Evolutionary conservation across 2,797 vertebrate genomes (phyloP).

Genomic region (Malacoctenus gilli): DNA sequence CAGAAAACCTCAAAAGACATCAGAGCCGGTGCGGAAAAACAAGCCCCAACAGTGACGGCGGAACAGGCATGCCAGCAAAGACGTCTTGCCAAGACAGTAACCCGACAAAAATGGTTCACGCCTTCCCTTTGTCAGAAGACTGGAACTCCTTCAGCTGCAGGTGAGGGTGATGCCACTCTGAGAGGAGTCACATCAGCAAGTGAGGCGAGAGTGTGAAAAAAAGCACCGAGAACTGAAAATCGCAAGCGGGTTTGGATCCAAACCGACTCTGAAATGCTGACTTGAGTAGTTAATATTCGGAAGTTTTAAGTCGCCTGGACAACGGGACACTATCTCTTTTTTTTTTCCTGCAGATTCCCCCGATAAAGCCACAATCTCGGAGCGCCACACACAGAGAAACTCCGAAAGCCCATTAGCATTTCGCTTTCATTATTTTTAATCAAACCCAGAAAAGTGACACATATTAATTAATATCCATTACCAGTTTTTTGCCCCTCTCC

Average conservation of each 20-base stretch:
- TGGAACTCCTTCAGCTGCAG: constrained; percentile 28
- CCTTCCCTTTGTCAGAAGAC: constrained; percentile 16
- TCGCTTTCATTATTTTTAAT: constrained; percentile 85
- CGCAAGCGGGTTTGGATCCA: too few species aligned
- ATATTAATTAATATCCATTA: constrained; percentile 87
- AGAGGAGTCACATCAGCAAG: constrained; percentile 5
- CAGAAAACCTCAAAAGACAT: background rate
- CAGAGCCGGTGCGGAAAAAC: constrained; percentile 13
- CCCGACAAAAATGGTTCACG: constrained; percentile 39
- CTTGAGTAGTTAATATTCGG: constrained; percentile 43
- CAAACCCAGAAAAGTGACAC: constrained; percentile 83
- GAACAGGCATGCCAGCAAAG: background rate
- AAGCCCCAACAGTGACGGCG: constrained; percentile 24
- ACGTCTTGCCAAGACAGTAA: constrained; percentile 26
- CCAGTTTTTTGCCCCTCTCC: constrained; percentile 71
- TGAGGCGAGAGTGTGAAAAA: too few species aligned
- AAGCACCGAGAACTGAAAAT: too few species aligned
- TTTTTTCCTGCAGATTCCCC: constrained; percentile 58
- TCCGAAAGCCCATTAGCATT: constrained; percentile 81
- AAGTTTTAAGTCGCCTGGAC: constrained; percentile 53
- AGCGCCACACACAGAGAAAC: constrained; percentile 79
- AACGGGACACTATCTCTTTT: constrained; percentile 60
- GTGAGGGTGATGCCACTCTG: constrained; percentile 22
- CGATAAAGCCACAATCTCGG: constrained; percentile 81
- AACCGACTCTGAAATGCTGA: too few species aligned